These are phyloP conservation scores for Rhineura floridana DNA, from an alignment of 2,113 vertebrate species.

Conservation along the genomic window DNA sequence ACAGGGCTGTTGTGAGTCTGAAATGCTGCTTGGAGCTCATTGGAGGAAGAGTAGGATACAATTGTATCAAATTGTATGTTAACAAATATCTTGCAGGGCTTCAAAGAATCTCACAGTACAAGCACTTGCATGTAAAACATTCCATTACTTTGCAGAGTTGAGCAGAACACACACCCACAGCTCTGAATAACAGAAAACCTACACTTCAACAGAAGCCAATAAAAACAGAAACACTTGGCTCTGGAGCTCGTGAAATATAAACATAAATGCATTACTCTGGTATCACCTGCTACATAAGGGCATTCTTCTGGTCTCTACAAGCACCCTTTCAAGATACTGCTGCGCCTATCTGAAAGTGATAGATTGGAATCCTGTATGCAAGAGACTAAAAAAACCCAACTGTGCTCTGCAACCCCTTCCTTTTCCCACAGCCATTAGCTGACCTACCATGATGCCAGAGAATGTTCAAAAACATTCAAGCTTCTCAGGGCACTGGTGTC, in stretches of 20 bases:
- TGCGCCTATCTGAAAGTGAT: neutral
- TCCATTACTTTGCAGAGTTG: constrained; percentile 2
- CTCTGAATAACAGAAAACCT: constrained; percentile 4
- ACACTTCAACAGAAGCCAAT: constrained; percentile 15
- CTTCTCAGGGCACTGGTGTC: neutral
- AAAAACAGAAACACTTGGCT: neutral
- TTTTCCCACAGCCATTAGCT: neutral
- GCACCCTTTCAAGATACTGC: neutral
- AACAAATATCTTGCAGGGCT: neutral
- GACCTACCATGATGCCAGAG: neutral
- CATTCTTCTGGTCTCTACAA: neutral
- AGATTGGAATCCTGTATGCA: neutral
- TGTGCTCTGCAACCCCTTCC: neutral
- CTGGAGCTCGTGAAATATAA: neutral
- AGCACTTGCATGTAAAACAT: constrained; percentile 2
- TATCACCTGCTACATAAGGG: neutral
- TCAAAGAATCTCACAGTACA: constrained; percentile 6
- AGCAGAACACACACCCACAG: neutral
- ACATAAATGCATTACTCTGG: neutral
- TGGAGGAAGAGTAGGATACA: neutral
- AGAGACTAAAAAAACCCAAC: neutral
- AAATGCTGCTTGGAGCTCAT: neutral
- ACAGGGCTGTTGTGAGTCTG: neutral
- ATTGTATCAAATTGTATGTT: neutral
- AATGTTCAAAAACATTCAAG: neutral